Evolutionary conservation across 2,888 invertebrate genomes (phyloP).

Genomic region (Crocallis elinguaria): DNA sequence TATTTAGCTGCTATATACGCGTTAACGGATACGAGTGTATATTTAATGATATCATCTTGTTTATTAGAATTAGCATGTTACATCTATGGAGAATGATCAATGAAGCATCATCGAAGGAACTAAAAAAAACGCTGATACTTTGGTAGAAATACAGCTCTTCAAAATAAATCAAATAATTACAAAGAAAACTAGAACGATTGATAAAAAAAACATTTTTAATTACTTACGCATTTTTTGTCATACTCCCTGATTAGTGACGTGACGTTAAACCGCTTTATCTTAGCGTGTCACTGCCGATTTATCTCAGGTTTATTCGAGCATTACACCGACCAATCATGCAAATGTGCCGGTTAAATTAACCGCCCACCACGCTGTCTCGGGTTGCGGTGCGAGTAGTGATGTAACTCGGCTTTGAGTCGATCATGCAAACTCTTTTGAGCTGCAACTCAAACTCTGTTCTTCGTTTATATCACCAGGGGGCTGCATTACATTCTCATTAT

Average conservation of each 20-base stretch:
- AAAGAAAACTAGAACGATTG: background rate
- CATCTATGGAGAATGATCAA: background rate
- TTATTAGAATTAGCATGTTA: background rate
- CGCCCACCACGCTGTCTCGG: conserved; percentile 35
- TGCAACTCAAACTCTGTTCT: background rate
- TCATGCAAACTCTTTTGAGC: background rate
- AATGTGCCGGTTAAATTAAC: conserved; percentile 34
- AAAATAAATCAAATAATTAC: too few species aligned
- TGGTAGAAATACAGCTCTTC: too few species aligned
- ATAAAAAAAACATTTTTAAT: background rate
- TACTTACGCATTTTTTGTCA: conserved; percentile 4
- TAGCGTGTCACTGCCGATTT: conserved; percentile 22
- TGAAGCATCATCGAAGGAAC: background rate
- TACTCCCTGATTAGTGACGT: conserved; percentile 3
- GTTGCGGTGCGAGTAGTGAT: conserved; percentile 2
- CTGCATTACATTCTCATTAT: too few species aligned
- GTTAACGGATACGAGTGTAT: background rate
- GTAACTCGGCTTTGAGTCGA: background rate
- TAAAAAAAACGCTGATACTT: background rate
- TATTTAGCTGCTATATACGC: too few species aligned
- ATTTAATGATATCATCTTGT: background rate
- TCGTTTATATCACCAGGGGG: too few species aligned
- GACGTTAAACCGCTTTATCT: conserved; percentile 18
- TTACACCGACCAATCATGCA: conserved; percentile 33
- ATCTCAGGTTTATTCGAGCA: conserved; percentile 24